Evolutionary conservation across 2,888 invertebrate species (phyloP).

Genomic region (Trachelus troglodyta): DNA sequence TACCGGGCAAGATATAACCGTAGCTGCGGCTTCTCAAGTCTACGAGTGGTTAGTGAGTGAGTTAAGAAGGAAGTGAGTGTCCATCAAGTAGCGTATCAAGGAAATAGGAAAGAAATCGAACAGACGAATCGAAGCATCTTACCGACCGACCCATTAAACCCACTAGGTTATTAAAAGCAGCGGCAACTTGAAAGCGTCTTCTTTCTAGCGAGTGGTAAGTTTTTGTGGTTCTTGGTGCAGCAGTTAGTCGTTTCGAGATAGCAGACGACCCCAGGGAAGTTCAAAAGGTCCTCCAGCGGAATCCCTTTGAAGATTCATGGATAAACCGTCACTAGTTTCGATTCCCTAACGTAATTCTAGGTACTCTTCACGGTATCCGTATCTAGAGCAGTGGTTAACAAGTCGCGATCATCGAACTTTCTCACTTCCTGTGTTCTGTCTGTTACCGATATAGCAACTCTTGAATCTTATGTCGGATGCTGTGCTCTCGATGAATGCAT

Average conservation of each 20-base stretch:
- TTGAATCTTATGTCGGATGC: neutral
- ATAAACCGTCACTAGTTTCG: neutral
- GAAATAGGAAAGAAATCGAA: neutral
- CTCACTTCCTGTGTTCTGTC: neutral
- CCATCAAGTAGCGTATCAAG: neutral
- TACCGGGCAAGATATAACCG: neutral
- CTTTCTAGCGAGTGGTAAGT: constrained; percentile 37
- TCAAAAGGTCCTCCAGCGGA: constrained; percentile 26
- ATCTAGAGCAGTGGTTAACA: neutral
- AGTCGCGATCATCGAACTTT: neutral
- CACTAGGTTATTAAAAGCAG: constrained; percentile 21
- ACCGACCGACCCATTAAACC: neutral
- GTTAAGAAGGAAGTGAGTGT: neutral
- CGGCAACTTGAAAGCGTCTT: constrained; percentile 38
- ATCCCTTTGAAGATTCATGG: constrained; percentile 34
- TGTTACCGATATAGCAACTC: neutral
- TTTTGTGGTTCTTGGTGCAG: constrained; percentile 22
- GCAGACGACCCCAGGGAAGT: constrained; percentile 1
- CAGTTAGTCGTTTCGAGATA: constrained; percentile 11
- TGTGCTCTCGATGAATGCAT: neutral
- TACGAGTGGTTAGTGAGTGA: neutral
- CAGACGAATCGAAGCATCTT: neutral
- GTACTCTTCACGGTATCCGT: neutral
- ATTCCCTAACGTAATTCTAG: neutral
- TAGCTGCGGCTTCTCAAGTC: neutral